Evolutionary conservation across 2,797 vertebrate species (phyloP), one percentile per base, ranked within the genome.

Genomic region (Remorina albescens): DNA sequence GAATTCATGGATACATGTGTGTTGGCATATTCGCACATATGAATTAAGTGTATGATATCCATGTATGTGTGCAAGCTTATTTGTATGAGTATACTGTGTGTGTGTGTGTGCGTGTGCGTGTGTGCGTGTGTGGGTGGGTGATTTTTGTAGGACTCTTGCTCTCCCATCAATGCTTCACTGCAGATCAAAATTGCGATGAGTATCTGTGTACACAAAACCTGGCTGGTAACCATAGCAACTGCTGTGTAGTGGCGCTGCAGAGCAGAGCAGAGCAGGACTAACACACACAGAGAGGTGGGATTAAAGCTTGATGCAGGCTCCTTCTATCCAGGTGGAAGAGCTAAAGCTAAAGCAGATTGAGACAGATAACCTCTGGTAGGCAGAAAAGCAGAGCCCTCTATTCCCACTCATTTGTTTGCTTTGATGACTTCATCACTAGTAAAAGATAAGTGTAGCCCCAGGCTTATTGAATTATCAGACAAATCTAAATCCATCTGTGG

Each of bases 161-260:
- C 56, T 78, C 65, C 80, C 44, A 81, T 87, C 67, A 49, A 67
- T 69, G 76, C 76, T 90, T 85, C 81, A 79, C 89, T 80, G 89
- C 89, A 83, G 84, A 90, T 93, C 82, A 87, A 92, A 92, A 93
- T 90, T 83, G 80, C 65, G 58, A 83, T 76, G 84, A 92, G 86
- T 79, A 91, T 92, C 85, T 53, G 26, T 87, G 83, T 91, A 91
- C 80, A 83, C 88, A 50, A 80, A 92, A 91, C 88, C 89, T 71
- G 82, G 81, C 82, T 47, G 73, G 93, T 94, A 89, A 92, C 94
- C 88, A 94, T 93, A 77, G 94, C 88, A 94, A 95, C 94, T 91
- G 87, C 80, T 68, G 84, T 90, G 92, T 92, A 92, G 89, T 90
- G 90, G 81, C 55, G 68, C 86, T 85, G n/a, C 89, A 85, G 84